Base-by-base conservation (phyloP, 2,113 vertebrate genomes). In the Chrysochloris asiatica region DNA sequence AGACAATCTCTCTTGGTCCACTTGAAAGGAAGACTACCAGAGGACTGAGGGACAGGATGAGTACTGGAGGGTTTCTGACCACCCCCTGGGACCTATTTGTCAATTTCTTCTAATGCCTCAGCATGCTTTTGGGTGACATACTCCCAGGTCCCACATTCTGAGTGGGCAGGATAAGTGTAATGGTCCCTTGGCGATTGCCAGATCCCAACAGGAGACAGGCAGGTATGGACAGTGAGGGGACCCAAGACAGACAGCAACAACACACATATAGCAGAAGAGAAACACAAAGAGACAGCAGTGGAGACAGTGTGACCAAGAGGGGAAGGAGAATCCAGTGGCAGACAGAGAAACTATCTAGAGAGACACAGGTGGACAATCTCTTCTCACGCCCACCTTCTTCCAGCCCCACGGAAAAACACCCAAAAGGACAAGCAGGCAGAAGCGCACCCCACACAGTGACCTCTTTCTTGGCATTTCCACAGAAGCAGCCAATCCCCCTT, bases 391-490 rank as follows among this genome's bases (percentile, higher is more conserved):
- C 1, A 11, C 22, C n/a, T 2, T 13, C 28, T 8, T 17, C 59
- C 69, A 3, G 16, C 24, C 41, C 52, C 12, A 4, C 36, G 7
- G n/a, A n/a, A n/a, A n/a, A n/a, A n/a, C n/a, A n/a, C n/a, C n/a
- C 0, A 4, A 48, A 26, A 81, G n/a, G 61, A 1, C 21, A 7
- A 14, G 36, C 30, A 38, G 50, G 63, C 54, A 48, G 59, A 75
- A 72, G 43, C 0, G 0, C 50, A n/a, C 26, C 28, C 56, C 76
- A 67, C 67, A 43, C 88, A 12, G 26, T 96, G 95, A 95, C 92
- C 95, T 93, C 94, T 56, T 96, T 94, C 94, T 72, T 4, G 73
- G 84, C 22, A 17, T 79, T 59, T 43, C 47, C 43, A 33, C n/a
- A 36, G 14, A 0, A 2, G 30, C 10, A 33, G 69, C 48, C 4